phyloP scores from a whole-genome alignment of 2,797 vertebrate species.

The Alectoris magna region DNA sequence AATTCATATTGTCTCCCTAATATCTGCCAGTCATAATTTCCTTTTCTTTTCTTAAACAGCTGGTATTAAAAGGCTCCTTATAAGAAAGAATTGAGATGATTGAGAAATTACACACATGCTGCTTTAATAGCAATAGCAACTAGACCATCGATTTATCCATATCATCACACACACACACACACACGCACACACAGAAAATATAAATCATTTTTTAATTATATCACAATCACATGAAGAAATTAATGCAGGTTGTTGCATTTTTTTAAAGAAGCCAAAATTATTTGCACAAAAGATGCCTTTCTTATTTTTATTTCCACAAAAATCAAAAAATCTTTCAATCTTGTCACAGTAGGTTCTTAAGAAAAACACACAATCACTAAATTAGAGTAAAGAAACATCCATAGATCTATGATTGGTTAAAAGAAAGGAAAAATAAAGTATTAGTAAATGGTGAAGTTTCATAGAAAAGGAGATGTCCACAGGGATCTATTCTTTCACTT shows the following conservation, averaged over 20 bases:
- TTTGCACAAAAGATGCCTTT: background rate
- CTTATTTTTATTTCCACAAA: background rate
- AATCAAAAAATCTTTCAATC: background rate
- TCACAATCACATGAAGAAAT: background rate
- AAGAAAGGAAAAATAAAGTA: accelerated
- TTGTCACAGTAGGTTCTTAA: background rate
- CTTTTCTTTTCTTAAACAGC: background rate
- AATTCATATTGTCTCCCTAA: background rate
- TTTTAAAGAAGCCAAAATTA: background rate
- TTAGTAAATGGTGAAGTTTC: background rate
- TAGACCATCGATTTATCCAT: background rate
- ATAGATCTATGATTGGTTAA: background rate
- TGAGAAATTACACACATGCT: background rate
- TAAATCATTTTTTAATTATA: background rate
- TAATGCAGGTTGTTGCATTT: background rate
- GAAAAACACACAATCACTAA: background rate
- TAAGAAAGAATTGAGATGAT: too few species aligned
- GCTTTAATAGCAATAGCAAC: background rate
- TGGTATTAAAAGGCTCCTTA: background rate
- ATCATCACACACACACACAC: background rate
- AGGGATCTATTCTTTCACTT: background rate
- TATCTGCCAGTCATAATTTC: background rate
- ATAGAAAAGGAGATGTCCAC: background rate
- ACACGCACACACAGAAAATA: too few species aligned
- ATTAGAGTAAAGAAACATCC: background rate